Percentiles rank a stretch among this genome's conserved stretches.
phyloP scores from a whole-genome alignment of 2,797 vertebrate species.

The Spatula versicolor region DNA sequence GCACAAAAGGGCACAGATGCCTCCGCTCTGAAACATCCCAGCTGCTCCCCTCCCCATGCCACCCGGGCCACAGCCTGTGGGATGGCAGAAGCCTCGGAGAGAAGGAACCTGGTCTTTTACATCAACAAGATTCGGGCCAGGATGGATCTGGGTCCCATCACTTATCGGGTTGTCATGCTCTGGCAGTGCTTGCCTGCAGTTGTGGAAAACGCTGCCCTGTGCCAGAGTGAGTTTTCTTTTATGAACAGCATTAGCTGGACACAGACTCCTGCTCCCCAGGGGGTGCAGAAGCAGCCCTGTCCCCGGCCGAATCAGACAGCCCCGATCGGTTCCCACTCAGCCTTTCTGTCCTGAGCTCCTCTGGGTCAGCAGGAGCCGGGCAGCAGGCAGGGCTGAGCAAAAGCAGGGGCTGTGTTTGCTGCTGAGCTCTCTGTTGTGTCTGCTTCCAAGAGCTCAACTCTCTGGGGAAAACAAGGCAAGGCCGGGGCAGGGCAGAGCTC shows the following conservation, averaged over 20 bases:
- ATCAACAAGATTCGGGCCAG: neutral
- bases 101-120: neutral
- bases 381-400: rapidly evolving
- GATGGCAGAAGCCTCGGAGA: neutral
- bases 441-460: neutral
- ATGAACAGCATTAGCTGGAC: neutral
- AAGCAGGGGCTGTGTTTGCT: neutral
- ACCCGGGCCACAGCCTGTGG: neutral
- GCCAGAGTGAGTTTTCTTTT: neutral
- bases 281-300: neutral
- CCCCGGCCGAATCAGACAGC: rapidly evolving
- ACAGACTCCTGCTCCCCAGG: neutral
- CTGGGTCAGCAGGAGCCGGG: neutral
- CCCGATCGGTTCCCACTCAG: neutral
- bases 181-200: neutral
- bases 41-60: neutral
- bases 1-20: neutral
- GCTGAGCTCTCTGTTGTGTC: neutral
- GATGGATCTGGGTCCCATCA: neutral
- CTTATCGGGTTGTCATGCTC: rapidly evolving
- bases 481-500: neutral
- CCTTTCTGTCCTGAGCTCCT: neutral
- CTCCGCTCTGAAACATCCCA: constrained; percentile 55
- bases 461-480: neutral
- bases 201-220: neutral